Conservation (phyloP, 1,140 invertebrate genomes). For the Cylas formicarius region DNA sequence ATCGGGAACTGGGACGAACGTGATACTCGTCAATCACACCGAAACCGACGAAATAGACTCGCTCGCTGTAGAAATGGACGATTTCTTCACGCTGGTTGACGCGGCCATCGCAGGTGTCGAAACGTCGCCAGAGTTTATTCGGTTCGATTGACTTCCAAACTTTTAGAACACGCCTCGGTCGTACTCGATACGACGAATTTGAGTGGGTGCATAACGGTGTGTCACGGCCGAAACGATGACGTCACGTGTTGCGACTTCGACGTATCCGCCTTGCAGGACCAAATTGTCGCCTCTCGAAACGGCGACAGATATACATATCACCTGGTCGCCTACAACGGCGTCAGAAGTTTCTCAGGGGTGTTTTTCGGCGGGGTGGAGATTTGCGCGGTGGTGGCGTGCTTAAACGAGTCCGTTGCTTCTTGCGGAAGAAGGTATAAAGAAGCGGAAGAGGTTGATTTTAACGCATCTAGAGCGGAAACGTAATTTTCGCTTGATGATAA, state of each 20-base stretch:
- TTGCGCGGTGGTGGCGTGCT: conserved; percentile 47
- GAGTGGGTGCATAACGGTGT: conserved; percentile 6
- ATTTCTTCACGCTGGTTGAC: conserved; percentile 18
- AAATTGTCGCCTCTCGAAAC: conserved; percentile 2
- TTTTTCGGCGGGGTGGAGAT: conserved; percentile 43
- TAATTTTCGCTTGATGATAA: neutral
- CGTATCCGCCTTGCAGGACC: conserved; percentile 2
- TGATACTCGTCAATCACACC: neutral
- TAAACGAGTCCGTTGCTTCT: conserved; percentile 38
- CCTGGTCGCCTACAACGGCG: conserved; percentile 45
- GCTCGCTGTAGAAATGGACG: conserved; percentile 13
- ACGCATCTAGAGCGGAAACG: neutral
- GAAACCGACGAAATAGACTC: conserved; percentile 12
- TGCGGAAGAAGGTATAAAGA: conserved; percentile 43
- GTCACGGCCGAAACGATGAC: conserved; percentile 15
- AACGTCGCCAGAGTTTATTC: neutral
- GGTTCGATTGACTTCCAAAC: neutral
- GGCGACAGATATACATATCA: conserved; percentile 35
- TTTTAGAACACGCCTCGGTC: conserved; percentile 19
- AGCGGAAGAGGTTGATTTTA: neutral
- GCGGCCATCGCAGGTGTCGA: conserved; percentile 16
- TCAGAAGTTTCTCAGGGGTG: conserved; percentile 36
- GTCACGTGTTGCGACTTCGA: conserved; percentile 22
- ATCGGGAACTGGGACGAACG: conserved; percentile 1
- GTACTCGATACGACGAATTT: conserved; percentile 12